A percentile compares a stretch with the other conserved stretches of the same genome.
Conservation (phyloP, 2,888 invertebrate genomes). For the Microctonus brassicae region DNA sequence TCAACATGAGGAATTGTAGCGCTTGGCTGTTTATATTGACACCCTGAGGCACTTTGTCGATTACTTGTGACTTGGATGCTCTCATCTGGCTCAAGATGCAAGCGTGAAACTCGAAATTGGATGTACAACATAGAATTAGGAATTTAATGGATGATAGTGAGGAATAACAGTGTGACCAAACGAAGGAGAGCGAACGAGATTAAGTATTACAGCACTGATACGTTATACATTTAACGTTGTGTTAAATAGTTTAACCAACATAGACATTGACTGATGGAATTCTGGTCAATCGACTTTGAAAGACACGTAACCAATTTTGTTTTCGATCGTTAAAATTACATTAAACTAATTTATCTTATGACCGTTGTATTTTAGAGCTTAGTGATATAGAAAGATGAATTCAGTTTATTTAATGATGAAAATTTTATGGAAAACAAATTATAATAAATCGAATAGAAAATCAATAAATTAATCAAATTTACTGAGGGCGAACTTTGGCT, state of each 20-base stretch:
- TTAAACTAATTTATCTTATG: too few relatives aligned
- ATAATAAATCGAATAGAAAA: too few relatives aligned
- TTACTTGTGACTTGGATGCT: slow-evolving; percentile 5
- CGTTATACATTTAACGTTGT: background rate
- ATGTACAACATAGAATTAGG: background rate
- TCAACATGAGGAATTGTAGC: slow-evolving; percentile 15
- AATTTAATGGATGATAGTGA: background rate
- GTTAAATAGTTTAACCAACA: background rate
- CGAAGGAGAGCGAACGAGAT: slow-evolving; percentile 2
- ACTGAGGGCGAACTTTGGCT: too few relatives aligned
- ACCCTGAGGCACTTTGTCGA: slow-evolving; percentile 24
- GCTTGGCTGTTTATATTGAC: slow-evolving; percentile 24
- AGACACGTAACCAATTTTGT: background rate
- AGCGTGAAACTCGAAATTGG: slow-evolving; percentile 23
- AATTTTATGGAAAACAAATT: too few relatives aligned
- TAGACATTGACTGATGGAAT: background rate
- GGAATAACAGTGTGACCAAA: background rate
- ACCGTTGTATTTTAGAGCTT: too few relatives aligned
- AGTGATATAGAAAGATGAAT: too few relatives aligned
- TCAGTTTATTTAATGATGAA: too few relatives aligned
- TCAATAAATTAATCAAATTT: too few relatives aligned
- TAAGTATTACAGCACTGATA: too few relatives aligned
- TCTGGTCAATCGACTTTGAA: background rate
- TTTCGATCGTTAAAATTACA: background rate
- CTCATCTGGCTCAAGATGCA: slow-evolving; percentile 6